Base-by-base conservation (phyloP, 2,888 invertebrate genomes). In the Drosophila percnosoma region DNA sequence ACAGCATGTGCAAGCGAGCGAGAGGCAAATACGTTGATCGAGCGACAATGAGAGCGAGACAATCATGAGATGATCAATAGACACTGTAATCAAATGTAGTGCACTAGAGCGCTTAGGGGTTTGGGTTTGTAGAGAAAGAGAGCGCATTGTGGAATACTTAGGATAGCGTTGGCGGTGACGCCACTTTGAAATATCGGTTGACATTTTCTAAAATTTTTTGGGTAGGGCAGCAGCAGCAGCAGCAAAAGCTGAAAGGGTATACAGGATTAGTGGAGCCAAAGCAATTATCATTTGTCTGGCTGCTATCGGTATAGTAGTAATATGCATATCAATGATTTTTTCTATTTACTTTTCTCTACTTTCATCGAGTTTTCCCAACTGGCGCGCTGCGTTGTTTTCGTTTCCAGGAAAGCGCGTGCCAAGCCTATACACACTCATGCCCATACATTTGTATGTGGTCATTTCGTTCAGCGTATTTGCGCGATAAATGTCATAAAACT, bases 281-380 rank as follows among this genome's bases (percentile, higher is more conserved):
- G 79, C 92, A 92, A 92, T 92, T 92, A 92, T 89, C 89, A 87
- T 79, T 80, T 85, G 91, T 91, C 92, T 91, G 83, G 71, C 55
- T 49, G 64, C 70, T 83, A 83, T 88, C 83, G 61, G 49, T 34
- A 18, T 27, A 40, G 13, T 34, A 40, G 13, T 54, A 60, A 68
- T 51, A 67, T 70, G 70, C 51, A 57, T 66, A 73, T 60, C 59
- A 53, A 65, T n/a, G 34, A 36, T 40, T 48, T 45, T 60, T 31
- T 48, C 54, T 40, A 53, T 27, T 59, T 24, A 42, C 62, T 34
- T 75, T 75, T 60, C 61, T 42, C 48, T 29, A 60, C 70, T 71
- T 67, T 80, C 76, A 75, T 80, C 71, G 45, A 33, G 38, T 70
- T 68, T 60, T 45, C 29, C 60, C 6, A 18, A 33, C 13, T n/a